Evolutionary conservation across 1,140 invertebrate genomes (phyloP).

Genomic region (Hypsibius dujardini): DNA sequence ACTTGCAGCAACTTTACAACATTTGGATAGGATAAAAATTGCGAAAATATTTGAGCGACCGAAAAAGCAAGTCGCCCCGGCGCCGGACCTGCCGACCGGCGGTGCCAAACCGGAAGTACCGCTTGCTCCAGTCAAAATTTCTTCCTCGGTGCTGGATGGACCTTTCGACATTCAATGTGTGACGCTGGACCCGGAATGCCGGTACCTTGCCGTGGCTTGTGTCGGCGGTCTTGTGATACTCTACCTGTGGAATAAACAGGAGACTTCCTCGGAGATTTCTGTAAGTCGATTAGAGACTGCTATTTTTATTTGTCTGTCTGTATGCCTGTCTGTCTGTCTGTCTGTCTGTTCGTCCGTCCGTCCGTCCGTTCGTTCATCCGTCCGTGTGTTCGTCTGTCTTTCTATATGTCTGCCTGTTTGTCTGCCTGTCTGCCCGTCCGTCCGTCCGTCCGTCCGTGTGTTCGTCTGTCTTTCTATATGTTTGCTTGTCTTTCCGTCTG

Average conservation of each 20-base stretch:
- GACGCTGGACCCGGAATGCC: constrained; percentile 75
- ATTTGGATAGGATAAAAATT: background rate
- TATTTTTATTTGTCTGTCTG: too few species aligned
- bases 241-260: constrained; percentile 82
- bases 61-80: background rate
- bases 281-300: constrained; percentile 38
- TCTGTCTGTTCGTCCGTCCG: too few species aligned
- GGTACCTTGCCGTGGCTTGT: constrained; percentile 69
- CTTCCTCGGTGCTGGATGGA: constrained; percentile 41
- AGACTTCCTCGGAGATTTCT: constrained; percentile 60
- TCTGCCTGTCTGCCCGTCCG: too few species aligned
- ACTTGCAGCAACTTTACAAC: constrained; percentile 4
- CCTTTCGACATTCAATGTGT: constrained; percentile 83
- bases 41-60: background rate
- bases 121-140: background rate
- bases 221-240: constrained; percentile 76
- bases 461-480: too few species aligned
- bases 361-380: too few species aligned
- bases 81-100: background rate
- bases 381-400: too few species aligned
- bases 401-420: too few species aligned
- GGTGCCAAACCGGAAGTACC: background rate
- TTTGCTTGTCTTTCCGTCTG: too few species aligned
- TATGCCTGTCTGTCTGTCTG: too few species aligned
- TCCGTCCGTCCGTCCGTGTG: too few species aligned